These are phyloP conservation scores for Gambelia wislizenii DNA, from an alignment of 2,797 vertebrate genomes.

Conservation along the genomic window DNA sequence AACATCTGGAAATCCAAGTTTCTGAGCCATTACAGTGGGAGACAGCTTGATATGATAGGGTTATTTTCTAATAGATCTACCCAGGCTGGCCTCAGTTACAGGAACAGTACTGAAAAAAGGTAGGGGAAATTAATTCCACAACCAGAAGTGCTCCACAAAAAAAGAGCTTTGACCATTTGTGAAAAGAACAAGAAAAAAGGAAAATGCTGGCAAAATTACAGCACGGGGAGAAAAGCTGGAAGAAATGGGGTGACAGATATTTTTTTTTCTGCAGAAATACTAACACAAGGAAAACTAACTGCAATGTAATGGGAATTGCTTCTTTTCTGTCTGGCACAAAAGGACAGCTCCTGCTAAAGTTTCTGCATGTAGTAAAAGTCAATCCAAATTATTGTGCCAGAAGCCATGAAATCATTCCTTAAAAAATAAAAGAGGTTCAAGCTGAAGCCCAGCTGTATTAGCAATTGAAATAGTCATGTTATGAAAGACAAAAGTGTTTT, in stretches of 20 bases:
- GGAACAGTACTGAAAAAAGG: neutral
- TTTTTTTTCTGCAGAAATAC: neutral
- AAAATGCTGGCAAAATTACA: neutral
- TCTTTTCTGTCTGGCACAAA: neutral
- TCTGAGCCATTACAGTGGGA: neutral
- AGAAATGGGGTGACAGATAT: neutral
- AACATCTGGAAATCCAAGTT: neutral
- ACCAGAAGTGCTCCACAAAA: neutral
- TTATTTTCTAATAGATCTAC: neutral
- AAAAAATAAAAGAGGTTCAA: constrained; percentile 46
- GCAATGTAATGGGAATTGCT: constrained; percentile 31
- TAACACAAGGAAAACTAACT: constrained; percentile 44
- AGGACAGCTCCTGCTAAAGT: constrained; percentile 44
- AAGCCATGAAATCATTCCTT: constrained; percentile 50
- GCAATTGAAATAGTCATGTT: constrained; percentile 30
- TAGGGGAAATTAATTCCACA: neutral
- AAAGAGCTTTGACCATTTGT: neutral
- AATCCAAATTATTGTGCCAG: constrained; percentile 43
- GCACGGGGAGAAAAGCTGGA: neutral
- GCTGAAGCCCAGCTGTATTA: constrained; percentile 57
- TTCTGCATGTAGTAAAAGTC: constrained; percentile 46
- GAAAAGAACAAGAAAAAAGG: too few species aligned
- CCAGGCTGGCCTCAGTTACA: too few species aligned
- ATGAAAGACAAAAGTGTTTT: constrained; percentile 38
- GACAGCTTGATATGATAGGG: neutral